Base-by-base conservation (phyloP, 2,888 invertebrate genomes). In the Cremastobaeus sp. region DNA sequence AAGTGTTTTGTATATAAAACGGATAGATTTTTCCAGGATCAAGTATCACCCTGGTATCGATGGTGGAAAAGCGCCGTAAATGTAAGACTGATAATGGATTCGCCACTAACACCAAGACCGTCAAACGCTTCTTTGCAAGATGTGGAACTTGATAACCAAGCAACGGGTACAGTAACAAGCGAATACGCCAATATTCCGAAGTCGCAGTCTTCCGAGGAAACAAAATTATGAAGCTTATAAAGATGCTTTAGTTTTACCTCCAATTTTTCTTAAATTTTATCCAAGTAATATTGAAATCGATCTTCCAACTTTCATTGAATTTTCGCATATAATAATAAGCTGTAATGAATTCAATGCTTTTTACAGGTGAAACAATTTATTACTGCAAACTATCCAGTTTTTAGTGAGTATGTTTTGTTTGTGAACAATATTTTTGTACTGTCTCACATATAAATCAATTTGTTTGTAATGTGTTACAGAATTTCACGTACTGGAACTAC, bases 31-130 rank as follows among this genome's bases (percentile, higher is more conserved):
- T 78, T 77, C 47, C 80, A 86, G 84, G 92, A 93, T 79, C 92
- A 93, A 78, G 89, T 92, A 78, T 88, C 90, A 11, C 92, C 92
- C 79, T 93, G 93, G 93, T 92, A 92, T 82, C 89, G 90, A 37
- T 93, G 93, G 93, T 90, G 92, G 87, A 89, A 90, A 28, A 90
- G 90, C 50, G 91, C 92, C 30, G 91, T 92, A 14, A 91, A 92
- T 81, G 91, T 93, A 37, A 89, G 91, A 43, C 86, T 92, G 11
- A 84, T 92, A 12, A 85, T 91, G 78, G 89, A 90, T 1, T 90
- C 90, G 1, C 90, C 90, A 68, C 88, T 89, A 55, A 75, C 77
- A 37, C 76, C 74, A 43, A 62, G 71, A 52, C 52, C 76, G 20
- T 78, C 80, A 43, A 69, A 76, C 50, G 79, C 79, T 50, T 71